Conservation (phyloP, 35 echinoderm and acorn worm species). For the Ophiothrix spiculata region DNA sequence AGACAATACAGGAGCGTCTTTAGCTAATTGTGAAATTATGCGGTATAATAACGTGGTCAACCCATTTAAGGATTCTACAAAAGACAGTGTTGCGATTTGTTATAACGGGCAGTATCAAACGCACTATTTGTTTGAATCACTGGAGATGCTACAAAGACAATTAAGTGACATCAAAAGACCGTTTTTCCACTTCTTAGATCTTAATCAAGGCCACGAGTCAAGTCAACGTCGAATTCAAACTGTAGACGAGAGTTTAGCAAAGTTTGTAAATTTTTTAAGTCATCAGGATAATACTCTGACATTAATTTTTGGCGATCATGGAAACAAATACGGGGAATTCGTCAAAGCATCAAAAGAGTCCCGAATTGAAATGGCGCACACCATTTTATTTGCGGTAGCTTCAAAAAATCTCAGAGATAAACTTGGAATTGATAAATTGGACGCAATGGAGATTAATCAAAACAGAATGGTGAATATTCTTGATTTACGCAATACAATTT, state of each 20-base stretch:
- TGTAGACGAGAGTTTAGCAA: constrained; percentile 46
- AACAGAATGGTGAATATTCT: constrained; percentile 63
- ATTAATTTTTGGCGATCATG: constrained; percentile 75
- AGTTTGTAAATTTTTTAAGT: constrained; percentile 46
- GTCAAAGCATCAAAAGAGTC: constrained; percentile 52
- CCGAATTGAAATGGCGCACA: constrained; percentile 76
- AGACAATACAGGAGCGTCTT: constrained; percentile 46
- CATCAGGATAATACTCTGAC: constrained; percentile 61
- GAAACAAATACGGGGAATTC: constrained; percentile 71
- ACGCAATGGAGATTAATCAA: constrained; percentile 50
- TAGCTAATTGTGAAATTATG: constrained; percentile 85
- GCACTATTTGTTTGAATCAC: constrained; percentile 61
- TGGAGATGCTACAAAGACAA: constrained; percentile 43
- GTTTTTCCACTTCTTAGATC: constrained; percentile 52
- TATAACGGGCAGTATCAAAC: constrained; percentile 76
- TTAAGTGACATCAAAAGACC: constrained; percentile 24
- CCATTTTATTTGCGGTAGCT: constrained; percentile 57
- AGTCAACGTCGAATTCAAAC: constrained; percentile 56
- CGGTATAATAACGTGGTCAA: constrained; percentile 54
- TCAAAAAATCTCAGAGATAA: constrained; percentile 41
- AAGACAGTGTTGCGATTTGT: constrained; percentile 52
- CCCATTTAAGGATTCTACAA: constrained; percentile 14
- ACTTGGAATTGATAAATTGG: constrained; percentile 21
- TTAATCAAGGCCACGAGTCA: constrained; percentile 69
- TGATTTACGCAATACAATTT: constrained; percentile 65